A percentile compares a stretch with the other conserved stretches of the same genome.
These are phyloP conservation scores for Drosophila asahinai DNA, from an alignment of 1,140 invertebrate species.

Conservation along the genomic window DNA sequence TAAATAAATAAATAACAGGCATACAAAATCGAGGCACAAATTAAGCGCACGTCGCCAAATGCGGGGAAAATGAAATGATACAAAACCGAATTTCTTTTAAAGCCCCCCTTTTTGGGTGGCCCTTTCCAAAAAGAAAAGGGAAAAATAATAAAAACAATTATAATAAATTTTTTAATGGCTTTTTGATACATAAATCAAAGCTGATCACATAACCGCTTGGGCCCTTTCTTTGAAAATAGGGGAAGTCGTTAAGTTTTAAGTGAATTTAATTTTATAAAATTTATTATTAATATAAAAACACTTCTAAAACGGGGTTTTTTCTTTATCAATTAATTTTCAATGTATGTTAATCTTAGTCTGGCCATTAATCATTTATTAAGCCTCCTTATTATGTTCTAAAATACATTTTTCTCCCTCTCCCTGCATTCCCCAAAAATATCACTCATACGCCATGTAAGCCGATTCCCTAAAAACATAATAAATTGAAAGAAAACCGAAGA, in stretches of 20 bases:
- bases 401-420: neutral
- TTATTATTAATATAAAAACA: neutral
- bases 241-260: constrained; percentile 3
- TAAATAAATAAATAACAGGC: constrained; percentile 74
- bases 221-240: neutral
- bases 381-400: neutral
- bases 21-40: constrained; percentile 65
- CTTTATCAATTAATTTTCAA: neutral
- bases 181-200: constrained; percentile 35
- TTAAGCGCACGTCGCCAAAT: constrained; percentile 55
- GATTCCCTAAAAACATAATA: constrained; percentile 4
- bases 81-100: constrained; percentile 53
- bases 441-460: constrained; percentile 24
- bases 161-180: constrained; percentile 36
- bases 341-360: neutral
- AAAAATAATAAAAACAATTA: constrained; percentile 37
- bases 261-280: neutral
- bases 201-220: constrained; percentile 21
- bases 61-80: constrained; percentile 37
- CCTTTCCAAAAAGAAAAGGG: constrained; percentile 40
- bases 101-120: constrained; percentile 46
- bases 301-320: too few species aligned
- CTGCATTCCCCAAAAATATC: neutral
- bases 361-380: neutral
- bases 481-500: constrained; percentile 3